Conservation (phyloP, 2,113 vertebrate species). For the Clarias gariepinus region DNA sequence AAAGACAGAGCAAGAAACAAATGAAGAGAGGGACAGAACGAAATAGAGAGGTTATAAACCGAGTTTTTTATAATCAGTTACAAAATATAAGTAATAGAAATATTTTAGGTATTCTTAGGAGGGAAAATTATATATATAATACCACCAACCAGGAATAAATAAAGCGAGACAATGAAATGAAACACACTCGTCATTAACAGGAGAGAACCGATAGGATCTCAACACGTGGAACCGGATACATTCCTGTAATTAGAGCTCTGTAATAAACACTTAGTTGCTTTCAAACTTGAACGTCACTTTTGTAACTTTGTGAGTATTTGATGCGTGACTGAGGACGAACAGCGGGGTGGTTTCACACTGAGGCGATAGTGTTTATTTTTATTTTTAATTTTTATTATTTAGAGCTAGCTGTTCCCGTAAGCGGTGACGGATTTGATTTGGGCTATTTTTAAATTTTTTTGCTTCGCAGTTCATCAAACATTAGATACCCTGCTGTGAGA, state of each 20-base stretch:
- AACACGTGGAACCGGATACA: too few relatives aligned
- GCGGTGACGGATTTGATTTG: neutral
- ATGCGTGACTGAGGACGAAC: neutral
- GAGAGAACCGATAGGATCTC: neutral
- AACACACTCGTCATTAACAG: neutral
- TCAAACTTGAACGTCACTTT: neutral
- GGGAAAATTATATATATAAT: too few relatives aligned
- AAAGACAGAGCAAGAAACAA: neutral
- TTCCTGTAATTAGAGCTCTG: too few relatives aligned
- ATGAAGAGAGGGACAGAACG: too few relatives aligned
- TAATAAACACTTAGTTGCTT: neutral
- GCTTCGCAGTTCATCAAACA: neutral
- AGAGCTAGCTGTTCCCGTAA: constrained; percentile 1
- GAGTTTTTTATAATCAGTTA: too few relatives aligned
- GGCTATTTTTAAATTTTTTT: neutral
- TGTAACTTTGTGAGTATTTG: neutral
- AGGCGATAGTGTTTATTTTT: neutral
- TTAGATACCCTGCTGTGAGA: neutral
- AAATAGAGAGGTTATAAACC: neutral
- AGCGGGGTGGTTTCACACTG: neutral
- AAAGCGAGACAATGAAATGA: neutral
- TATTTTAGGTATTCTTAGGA: too few relatives aligned
- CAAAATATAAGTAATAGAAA: too few relatives aligned
- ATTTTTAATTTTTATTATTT: neutral
- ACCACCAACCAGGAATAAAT: neutral